Evolutionary conservation across 2,113 vertebrate genomes (phyloP), one percentile per base, ranked within the genome.

Genomic region (Gila orcuttii): DNA sequence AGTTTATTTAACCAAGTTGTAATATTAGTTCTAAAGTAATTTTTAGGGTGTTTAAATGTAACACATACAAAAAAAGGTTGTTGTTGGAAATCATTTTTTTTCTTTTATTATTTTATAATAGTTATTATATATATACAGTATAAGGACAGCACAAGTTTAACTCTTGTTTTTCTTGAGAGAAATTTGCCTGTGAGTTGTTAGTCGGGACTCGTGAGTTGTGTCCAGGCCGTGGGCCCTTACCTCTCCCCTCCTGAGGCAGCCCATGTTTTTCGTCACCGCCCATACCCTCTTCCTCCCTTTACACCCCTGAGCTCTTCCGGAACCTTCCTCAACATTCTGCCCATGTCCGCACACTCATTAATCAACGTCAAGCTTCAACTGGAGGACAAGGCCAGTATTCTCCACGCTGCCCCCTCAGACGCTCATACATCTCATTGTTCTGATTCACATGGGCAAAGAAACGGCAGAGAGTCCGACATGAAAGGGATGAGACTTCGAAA

Each of bases 401-500:
- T 96, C 96, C 91, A 94, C 94, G 93, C 95, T 93, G 94, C 95
- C 96, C 95, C 95, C 95, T 94, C 95, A 88, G 80, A 95, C 93
- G 93, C 94, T 96, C 95, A 96, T 95, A 94, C 94, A 94, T 95
- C 96, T 95, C 95, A 97, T 97, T 97, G 96, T 97, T 94, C 96
- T 94, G 93, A 96, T 96, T 97, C 97, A 96, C 96, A 98, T 96
- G 96, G 96, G 90, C 91, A 93, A 93, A 95, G 94, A 92, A 93
- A 95, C 94, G 93, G 92, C 93, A 94, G 87, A 86, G 91, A 90
- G 78, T 86, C 93, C 93, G 81, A 96, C 96, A 96, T 98, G 96
- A 98, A 98, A 97, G 96, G 94, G 95, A 96, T 93, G 95, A 95
- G 95, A 94, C 95, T 95, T 92, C 94, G 96, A 96, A 94, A 93